Evolutionary conservation across 2,113 vertebrate species (phyloP).

Genomic region (Phalacrocorax carbo): DNA sequence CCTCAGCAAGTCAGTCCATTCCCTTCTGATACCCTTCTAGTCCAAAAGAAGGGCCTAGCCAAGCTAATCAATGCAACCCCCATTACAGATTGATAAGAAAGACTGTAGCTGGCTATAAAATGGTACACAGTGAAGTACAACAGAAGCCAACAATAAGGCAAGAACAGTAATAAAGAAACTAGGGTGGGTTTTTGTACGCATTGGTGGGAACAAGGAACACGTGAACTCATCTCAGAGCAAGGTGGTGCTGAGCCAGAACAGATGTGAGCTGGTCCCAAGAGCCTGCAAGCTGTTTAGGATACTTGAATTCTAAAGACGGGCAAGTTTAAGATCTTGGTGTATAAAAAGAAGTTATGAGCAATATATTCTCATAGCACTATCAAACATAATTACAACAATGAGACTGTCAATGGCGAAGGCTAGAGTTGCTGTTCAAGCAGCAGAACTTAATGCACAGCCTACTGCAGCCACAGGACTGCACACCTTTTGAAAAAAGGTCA

Average conservation of each 20-base stretch:
- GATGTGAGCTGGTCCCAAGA: neutral
- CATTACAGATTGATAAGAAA: neutral
- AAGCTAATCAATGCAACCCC: neutral
- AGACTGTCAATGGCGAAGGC: neutral
- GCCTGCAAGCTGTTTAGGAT: neutral
- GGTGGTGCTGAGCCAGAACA: rapidly evolving
- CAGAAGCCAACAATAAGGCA: rapidly evolving
- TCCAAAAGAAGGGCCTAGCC: neutral
- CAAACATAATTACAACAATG: neutral
- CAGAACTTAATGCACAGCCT: neutral
- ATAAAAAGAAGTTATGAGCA: neutral
- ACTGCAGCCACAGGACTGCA: neutral
- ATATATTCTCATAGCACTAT: neutral
- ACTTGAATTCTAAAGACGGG: neutral
- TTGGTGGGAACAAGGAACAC: neutral
- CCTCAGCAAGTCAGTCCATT: too few species aligned
- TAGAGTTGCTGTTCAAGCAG: neutral
- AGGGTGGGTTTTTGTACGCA: rapidly evolving
- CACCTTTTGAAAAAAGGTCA: neutral
- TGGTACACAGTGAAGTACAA: neutral
- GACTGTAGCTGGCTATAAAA: neutral
- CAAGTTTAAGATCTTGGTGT: neutral
- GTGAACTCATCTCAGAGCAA: rapidly evolving
- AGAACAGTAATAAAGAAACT: neutral
- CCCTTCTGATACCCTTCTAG: neutral